Evolutionary conservation across 2,113 vertebrate genomes (phyloP).

Genomic region (Heterocephalus glaber): DNA sequence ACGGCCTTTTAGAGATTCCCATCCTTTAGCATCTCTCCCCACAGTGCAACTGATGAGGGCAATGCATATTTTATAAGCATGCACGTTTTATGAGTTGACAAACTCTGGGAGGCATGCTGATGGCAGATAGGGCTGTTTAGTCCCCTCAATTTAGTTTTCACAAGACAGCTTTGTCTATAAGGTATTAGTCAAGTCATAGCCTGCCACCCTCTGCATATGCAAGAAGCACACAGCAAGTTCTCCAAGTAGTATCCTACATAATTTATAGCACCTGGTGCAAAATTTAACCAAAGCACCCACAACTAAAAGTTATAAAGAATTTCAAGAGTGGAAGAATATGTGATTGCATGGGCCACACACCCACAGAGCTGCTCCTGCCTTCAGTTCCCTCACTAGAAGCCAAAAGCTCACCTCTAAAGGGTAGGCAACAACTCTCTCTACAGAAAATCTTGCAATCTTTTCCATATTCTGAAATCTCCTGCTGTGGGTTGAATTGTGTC

Average conservation of each 20-base stretch:
- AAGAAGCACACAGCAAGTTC: background rate
- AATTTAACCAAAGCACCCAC: background rate
- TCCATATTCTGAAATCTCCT: background rate
- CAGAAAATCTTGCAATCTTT: background rate
- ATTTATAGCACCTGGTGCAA: background rate
- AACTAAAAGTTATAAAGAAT: background rate
- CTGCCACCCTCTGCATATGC: background rate
- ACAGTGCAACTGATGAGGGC: background rate
- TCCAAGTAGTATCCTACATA: background rate
- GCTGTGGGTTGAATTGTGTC: background rate
- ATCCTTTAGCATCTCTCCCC: background rate
- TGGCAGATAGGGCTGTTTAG: background rate
- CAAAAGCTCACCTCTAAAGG: background rate
- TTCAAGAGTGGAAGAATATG: background rate
- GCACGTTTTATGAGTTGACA: background rate
- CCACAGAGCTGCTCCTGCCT: no score
- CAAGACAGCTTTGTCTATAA: background rate
- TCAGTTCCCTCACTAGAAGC: background rate
- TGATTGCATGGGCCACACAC: no score
- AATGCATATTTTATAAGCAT: background rate
- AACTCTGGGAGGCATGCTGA: background rate
- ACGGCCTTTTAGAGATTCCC: background rate
- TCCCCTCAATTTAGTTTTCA: background rate
- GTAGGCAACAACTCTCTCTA: background rate
- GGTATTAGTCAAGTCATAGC: background rate